Evolutionary conservation across 1,140 invertebrate genomes (phyloP).

Genomic region (Anthonomus grandis): DNA sequence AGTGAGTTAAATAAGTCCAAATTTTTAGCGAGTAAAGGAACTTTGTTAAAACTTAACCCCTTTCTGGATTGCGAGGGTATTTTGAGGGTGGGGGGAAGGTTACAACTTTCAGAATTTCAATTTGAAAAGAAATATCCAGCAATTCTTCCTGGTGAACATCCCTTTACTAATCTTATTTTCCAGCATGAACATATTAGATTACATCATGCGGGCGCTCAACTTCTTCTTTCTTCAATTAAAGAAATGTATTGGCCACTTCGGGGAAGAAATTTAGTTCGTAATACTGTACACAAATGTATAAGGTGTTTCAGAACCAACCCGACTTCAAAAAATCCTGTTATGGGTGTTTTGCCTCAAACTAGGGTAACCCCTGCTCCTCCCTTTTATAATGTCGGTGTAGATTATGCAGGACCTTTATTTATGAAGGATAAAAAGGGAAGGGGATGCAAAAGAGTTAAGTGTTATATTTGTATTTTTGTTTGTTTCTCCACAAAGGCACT

Average conservation of each 20-base stretch:
- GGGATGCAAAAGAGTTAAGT: too few species aligned
- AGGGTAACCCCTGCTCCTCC: too few species aligned
- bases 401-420: too few species aligned
- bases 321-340: too few species aligned
- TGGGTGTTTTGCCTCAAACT: too few species aligned
- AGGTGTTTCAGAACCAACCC: slow-evolving; percentile 23
- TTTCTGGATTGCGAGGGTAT: slow-evolving; percentile 45
- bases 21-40: too few species aligned
- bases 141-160: slow-evolving; percentile 34
- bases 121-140: slow-evolving; percentile 39
- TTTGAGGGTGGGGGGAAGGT: slow-evolving; percentile 48
- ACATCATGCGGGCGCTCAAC: slow-evolving; percentile 36
- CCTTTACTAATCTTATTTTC: slow-evolving; percentile 34
- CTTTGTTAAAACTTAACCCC: slow-evolving; percentile 39
- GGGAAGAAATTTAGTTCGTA: slow-evolving; percentile 20
- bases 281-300: slow-evolving; percentile 21
- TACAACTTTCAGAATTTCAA: slow-evolving; percentile 35
- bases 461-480: too few species aligned
- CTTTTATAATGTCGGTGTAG: too few species aligned
- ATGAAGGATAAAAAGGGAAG: too few species aligned
- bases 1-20: too few species aligned
- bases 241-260: slow-evolving; percentile 32
- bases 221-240: slow-evolving; percentile 25
- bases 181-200: slow-evolving; percentile 30
- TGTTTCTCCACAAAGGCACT: too few species aligned